phyloP scores from a whole-genome alignment of 2,113 vertebrate species.

The Excalfactoria chinensis region DNA sequence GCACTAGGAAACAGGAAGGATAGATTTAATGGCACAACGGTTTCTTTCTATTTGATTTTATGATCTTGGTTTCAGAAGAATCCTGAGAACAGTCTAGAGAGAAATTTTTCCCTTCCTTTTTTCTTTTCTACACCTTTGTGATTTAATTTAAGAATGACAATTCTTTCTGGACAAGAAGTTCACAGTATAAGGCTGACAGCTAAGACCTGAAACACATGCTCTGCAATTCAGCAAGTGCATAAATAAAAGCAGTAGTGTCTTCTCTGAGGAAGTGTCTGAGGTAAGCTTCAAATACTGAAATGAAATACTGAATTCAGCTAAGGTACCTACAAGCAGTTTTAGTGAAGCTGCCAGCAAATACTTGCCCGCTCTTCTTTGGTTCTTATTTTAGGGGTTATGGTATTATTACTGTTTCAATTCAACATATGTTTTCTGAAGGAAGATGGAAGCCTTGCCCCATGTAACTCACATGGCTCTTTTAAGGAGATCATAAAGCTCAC shows the following conservation, averaged over 20 bases:
- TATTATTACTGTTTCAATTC: not conserved
- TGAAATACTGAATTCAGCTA: not conserved
- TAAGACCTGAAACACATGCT: not conserved
- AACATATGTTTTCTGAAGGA: slow-evolving; percentile 9
- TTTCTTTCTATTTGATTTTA: slow-evolving; percentile 31
- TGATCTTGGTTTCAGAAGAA: slow-evolving; percentile 9
- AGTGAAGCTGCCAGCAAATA: not conserved
- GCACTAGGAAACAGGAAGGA: not conserved
- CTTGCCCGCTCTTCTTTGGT: not conserved
- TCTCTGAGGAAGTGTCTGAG: slow-evolving; percentile 35
- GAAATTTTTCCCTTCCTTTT: not conserved
- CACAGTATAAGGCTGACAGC: not conserved
- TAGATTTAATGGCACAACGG: not conserved
- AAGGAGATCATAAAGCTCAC: slow-evolving; percentile 30
- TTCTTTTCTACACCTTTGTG: not conserved
- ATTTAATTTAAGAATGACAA: slow-evolving; percentile 21
- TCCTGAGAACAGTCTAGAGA: not conserved
- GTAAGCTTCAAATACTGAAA: slow-evolving; percentile 29
- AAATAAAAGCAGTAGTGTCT: slow-evolving; percentile 31
- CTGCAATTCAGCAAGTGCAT: not conserved
- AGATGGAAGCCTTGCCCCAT: not conserved
- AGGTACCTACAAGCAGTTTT: not conserved
- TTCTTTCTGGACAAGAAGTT: slow-evolving; percentile 2
- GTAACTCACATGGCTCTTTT: not conserved
- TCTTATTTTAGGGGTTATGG: not conserved